Conservation (phyloP, 2,888 invertebrate species). For the Thyatira batis region DNA sequence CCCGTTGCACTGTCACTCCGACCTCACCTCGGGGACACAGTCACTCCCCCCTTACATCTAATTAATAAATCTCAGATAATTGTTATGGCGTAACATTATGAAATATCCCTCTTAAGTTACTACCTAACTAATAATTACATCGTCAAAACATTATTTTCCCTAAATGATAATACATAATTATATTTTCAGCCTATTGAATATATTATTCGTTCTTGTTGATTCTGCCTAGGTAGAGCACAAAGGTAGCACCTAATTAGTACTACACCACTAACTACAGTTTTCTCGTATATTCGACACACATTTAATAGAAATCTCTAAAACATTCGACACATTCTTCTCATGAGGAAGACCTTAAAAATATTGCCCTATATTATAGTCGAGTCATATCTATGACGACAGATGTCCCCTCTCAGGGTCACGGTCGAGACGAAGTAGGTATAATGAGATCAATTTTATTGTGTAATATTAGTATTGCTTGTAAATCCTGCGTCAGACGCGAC, state of each 20-base stretch:
- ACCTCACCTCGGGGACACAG: slow-evolving; percentile 23
- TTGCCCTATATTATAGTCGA: not conserved
- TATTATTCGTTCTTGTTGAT: no score
- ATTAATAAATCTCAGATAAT: slow-evolving; percentile 43
- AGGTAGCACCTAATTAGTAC: no score
- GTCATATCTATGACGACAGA: not conserved
- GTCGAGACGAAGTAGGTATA: not conserved
- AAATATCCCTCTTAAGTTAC: not conserved
- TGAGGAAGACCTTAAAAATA: no score
- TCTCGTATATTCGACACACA: no score
- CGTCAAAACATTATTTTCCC: no score
- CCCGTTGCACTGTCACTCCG: slow-evolving; percentile 39
- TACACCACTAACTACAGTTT: no score
- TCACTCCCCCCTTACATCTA: slow-evolving; percentile 30
- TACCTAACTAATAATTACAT: no score
- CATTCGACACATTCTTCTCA: no score
- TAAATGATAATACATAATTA: no score
- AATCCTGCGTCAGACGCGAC: slow-evolving; percentile 25
- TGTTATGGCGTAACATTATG: slow-evolving; percentile 10
- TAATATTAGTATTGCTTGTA: not conserved
- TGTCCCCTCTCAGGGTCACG: not conserved
- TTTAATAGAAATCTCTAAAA: no score
- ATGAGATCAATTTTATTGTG: not conserved
- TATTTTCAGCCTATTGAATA: no score
- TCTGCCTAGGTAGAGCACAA: no score